Evolutionary conservation across 53 echinoderm and acorn worm genomes (phyloP).

Genomic region (Temnopleurus reevesii): DNA sequence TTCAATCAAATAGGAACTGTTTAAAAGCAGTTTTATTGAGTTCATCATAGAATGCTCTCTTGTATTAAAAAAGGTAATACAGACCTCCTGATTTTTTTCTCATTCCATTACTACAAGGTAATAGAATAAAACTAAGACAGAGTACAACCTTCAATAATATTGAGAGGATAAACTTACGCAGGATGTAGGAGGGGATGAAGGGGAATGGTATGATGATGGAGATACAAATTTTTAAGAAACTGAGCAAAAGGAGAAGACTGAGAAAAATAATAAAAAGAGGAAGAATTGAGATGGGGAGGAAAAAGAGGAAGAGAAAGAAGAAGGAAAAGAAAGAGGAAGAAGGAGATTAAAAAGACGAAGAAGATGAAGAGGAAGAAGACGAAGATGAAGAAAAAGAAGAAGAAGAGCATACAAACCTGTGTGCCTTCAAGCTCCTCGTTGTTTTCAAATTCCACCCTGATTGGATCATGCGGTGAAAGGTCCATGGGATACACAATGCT

Average conservation of each 20-base stretch:
- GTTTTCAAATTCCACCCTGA: conserved; percentile 91
- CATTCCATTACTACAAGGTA: too few relatives aligned
- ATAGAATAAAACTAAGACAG: too few relatives aligned
- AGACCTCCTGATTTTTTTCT: too few relatives aligned
- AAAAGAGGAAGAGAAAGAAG: not conserved
- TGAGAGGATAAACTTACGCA: too few relatives aligned
- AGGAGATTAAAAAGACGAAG: not conserved
- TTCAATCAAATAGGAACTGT: too few relatives aligned
- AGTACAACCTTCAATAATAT: too few relatives aligned
- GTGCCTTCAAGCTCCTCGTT: conserved; percentile 84
- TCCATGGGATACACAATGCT: conserved; percentile 98
- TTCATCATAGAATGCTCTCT: too few relatives aligned
- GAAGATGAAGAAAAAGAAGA: not conserved
- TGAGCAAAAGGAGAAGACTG: not conserved
- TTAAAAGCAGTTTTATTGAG: too few relatives aligned
- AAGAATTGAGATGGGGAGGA: not conserved
- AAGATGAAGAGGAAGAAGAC: not conserved
- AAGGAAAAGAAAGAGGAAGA: not conserved
- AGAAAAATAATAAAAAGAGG: not conserved
- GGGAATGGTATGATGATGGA: not conserved
- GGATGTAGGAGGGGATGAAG: not conserved
- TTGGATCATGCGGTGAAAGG: conserved; percentile 92
- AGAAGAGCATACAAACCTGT: conserved; percentile 65
- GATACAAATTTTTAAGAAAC: not conserved
- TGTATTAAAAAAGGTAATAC: too few relatives aligned